Evolutionary conservation across 2,113 vertebrate species (phyloP).

Genomic region (Felis chaus): DNA sequence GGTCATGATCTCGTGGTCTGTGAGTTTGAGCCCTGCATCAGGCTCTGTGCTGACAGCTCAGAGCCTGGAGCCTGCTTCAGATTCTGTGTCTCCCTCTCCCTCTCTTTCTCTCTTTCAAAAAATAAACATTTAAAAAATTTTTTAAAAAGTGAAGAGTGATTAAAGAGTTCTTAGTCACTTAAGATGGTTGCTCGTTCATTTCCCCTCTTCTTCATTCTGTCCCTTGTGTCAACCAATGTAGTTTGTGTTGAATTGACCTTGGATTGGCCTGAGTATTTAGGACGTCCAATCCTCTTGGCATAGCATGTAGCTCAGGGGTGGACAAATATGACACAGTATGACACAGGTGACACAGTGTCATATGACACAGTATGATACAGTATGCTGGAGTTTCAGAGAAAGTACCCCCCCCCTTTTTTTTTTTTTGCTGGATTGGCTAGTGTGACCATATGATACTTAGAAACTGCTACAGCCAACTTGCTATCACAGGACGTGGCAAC

Average conservation of each 20-base stretch:
- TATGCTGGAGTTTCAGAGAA: background rate
- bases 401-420: background rate
- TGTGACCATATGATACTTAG: background rate
- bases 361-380: background rate
- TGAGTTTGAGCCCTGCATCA: too few species aligned
- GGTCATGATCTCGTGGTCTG: too few species aligned
- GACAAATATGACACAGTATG: background rate
- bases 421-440: background rate
- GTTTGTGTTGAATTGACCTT: background rate
- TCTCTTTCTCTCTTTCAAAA: too few species aligned
- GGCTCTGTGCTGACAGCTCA: too few species aligned
- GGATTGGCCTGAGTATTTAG: background rate
- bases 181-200: background rate
- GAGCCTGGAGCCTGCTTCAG: too few species aligned
- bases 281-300: background rate
- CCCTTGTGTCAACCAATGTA: background rate
- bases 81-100: too few species aligned
- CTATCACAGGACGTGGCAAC: background rate
- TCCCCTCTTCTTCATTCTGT: background rate
- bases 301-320: background rate
- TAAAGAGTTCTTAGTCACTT: background rate
- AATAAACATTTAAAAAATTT: too few species aligned
- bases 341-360: too few species aligned
- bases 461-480: background rate
- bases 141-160: background rate